Base-by-base conservation (phyloP, 2,113 vertebrate species). In the Sceloporus tristichus region DNA sequence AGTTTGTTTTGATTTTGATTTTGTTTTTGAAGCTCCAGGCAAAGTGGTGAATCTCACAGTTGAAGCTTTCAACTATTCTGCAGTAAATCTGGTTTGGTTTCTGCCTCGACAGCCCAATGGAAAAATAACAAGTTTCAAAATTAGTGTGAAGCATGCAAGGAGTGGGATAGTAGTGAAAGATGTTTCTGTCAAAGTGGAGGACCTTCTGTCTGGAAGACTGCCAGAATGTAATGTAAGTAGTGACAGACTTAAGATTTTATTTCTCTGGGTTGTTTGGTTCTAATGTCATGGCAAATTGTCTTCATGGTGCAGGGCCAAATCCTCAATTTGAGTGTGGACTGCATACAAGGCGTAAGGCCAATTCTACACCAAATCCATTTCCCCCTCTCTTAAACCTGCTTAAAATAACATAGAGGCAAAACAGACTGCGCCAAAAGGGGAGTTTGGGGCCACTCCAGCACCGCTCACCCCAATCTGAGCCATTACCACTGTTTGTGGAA, bases 31-130 rank as follows among this genome's bases (percentile, higher is more conserved):
- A 99, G 99, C 98, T 91, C 98, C 98, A 87, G 98, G 99, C 87
- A 97, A 98, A 94, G 99, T 99, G 91, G 98, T 98, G 84, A 98
- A 99, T 95, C 96, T 99, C 91, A 98, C 98, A 14, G 98, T 98
- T 7, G 97, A 97, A 40, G 97, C 98, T 56, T 95, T 98, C 79
- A 99, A 99, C 96, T 97, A 98, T 94, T 98, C 98, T 74, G 97
- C 96, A 56, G 98, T 99, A 87, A 96, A 98, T 93, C 95, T 99
- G 38, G 98, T 97, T 75, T 99, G 99, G 99, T 99, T 97, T 95
- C 97, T 99, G 91, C 99, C 99, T 18, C 95, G 93, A 53, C 98
- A 98, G 94, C 99, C 98, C 92, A 99, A 99, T 89, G 99, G 99
- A 71, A 99, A 98, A 94, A 99, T 99, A 94, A 99, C 97, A 68